Conservation (phyloP, 2,888 invertebrate genomes). For the Drosophila mettleri region DNA sequence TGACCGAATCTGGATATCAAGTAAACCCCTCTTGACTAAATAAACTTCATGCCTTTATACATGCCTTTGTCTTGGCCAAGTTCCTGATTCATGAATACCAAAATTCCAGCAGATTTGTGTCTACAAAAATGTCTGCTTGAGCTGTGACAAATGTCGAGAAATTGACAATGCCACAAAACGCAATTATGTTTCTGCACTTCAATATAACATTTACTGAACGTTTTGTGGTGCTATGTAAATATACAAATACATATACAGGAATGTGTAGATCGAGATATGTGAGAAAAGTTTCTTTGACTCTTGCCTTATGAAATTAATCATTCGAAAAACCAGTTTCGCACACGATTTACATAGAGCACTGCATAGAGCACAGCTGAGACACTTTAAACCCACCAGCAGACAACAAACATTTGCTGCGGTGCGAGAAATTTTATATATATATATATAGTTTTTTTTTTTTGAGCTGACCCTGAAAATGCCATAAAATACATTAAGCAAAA, state of each 20-base stretch:
- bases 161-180: conserved; percentile 15
- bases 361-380: conserved; percentile 73
- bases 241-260: neutral
- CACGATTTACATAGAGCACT: conserved; percentile 74
- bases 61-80: conserved; percentile 29
- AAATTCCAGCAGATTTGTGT: conserved; percentile 10
- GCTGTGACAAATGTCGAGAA: conserved; percentile 7
- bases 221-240: conserved; percentile 21
- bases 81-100: conserved; percentile 33
- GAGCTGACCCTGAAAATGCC: conserved; percentile 74
- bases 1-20: conserved; percentile 44
- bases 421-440: conserved; percentile 48
- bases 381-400: conserved; percentile 72
- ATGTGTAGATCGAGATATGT: conserved; percentile 19
- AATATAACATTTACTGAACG: conserved; percentile 5
- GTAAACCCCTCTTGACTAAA: conserved; percentile 6
- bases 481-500: conserved; percentile 79
- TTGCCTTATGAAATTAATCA: conserved; percentile 75
- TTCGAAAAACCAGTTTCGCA: conserved; percentile 68
- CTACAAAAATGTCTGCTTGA: neutral
- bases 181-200: conserved; percentile 13
- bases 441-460: conserved; percentile 27
- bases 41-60: conserved; percentile 7
- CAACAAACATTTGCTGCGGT: conserved; percentile 74
- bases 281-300: conserved; percentile 60